Conservation (phyloP, 2,888 invertebrate genomes). For the Diloba caeruleocephala region DNA sequence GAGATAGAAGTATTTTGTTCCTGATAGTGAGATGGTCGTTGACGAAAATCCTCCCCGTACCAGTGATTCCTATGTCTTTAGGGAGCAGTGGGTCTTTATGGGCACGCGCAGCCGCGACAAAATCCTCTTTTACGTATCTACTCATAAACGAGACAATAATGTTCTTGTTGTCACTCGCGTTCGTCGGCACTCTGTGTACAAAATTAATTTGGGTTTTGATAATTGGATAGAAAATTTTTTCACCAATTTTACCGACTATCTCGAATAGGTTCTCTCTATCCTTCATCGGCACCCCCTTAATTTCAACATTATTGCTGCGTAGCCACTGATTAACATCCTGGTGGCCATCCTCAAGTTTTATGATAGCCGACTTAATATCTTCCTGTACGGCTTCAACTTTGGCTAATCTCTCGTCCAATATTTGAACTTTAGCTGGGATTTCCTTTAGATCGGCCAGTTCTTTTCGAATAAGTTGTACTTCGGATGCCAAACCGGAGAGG, state of each 20-base stretch:
- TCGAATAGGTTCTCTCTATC: neutral
- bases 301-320: neutral
- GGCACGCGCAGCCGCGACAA: neutral
- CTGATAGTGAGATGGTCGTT: neutral
- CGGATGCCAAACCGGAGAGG: neutral
- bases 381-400: neutral
- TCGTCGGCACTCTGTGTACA: neutral
- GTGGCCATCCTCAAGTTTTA: neutral
- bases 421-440: neutral
- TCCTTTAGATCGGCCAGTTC: neutral
- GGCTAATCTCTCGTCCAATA: neutral
- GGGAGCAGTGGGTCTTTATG: neutral
- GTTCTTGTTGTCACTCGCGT: neutral
- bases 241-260: neutral
- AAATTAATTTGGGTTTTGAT: neutral
- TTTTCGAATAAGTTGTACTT: conserved; percentile 1
- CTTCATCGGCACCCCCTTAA: neutral
- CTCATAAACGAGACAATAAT: neutral
- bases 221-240: neutral
- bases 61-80: neutral
- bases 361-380: neutral
- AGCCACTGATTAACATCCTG: neutral
- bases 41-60: neutral
- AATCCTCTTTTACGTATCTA: neutral
- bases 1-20: neutral